Percentiles rank a stretch among this genome's conserved stretches.
These are phyloP conservation scores for Drosophila antonietae DNA, from an alignment of 2,888 invertebrate species.

Conservation along the genomic window DNA sequence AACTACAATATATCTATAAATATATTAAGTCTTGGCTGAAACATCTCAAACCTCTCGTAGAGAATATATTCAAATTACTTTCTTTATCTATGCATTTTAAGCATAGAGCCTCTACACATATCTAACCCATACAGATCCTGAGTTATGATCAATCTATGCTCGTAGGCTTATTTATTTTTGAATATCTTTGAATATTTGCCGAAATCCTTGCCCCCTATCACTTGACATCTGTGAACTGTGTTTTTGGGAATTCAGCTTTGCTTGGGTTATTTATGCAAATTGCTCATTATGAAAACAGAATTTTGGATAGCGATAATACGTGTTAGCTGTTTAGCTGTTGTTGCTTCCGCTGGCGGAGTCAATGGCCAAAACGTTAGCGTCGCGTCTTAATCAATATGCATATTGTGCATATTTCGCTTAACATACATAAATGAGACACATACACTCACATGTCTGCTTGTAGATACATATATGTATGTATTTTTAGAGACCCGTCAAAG, in stretches of 20 bases:
- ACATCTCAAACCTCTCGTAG: neutral
- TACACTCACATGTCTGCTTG: neutral
- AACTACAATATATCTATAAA: neutral
- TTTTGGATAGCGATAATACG: constrained; percentile 7
- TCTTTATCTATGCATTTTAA: neutral
- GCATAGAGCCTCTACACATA: neutral
- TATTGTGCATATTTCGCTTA: constrained; percentile 29
- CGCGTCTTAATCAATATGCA: constrained; percentile 31
- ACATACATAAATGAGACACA: constrained; percentile 21
- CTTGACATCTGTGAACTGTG: constrained; percentile 29
- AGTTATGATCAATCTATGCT: constrained; percentile 5
- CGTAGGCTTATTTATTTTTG: neutral
- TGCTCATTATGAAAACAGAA: constrained; percentile 33
- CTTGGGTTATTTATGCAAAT: constrained; percentile 47
- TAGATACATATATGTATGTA: too few relatives aligned
- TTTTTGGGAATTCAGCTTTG: neutral
- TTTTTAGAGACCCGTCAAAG: constrained; percentile 1
- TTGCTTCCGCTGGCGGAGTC: constrained; percentile 42
- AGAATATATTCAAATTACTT: neutral
- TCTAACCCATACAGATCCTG: neutral
- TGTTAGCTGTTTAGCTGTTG: constrained; percentile 32
- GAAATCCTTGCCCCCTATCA: constrained; percentile 3
- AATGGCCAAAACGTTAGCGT: constrained; percentile 34
- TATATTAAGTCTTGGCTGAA: neutral
- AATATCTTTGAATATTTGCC: neutral